These are phyloP conservation scores for Spicauda simplicius DNA, from an alignment of 2,888 invertebrate genomes.

Conservation along the genomic window DNA sequence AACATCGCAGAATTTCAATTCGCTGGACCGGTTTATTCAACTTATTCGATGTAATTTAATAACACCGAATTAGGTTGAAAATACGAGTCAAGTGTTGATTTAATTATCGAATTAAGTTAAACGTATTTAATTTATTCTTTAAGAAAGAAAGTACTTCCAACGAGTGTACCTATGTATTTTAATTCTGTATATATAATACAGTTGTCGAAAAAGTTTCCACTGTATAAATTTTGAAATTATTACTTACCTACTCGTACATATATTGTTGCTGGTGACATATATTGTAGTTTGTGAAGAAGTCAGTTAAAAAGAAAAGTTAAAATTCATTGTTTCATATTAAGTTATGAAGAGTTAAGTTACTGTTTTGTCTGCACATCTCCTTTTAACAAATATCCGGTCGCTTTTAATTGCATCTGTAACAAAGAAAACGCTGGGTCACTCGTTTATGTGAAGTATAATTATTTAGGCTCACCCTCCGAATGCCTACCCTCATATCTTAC, in stretches of 20 bases:
- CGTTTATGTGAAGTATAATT: slow-evolving; percentile 53
- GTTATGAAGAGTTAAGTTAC: too few relatives aligned
- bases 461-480: slow-evolving; percentile 56
- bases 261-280: too few relatives aligned
- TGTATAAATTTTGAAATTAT: too few relatives aligned
- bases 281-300: too few relatives aligned
- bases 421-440: slow-evolving; percentile 28
- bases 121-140: neutral
- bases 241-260: too few relatives aligned
- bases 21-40: neutral
- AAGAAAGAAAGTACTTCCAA: neutral
- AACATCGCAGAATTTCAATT: slow-evolving; percentile 2
- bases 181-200: too few relatives aligned
- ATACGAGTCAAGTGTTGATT: neutral
- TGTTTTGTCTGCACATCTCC: too few relatives aligned
- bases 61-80: neutral
- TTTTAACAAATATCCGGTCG: neutral
- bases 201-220: too few relatives aligned
- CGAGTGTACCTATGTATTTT: neutral
- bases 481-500: slow-evolving; percentile 61
- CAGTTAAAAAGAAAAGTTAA: too few relatives aligned
- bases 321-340: too few relatives aligned
- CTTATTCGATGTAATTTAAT: neutral
- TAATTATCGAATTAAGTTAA: neutral
- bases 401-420: slow-evolving; percentile 23